Base-by-base conservation (phyloP, 2,888 invertebrate genomes). In the Eugnorisma glareosa region DNA sequence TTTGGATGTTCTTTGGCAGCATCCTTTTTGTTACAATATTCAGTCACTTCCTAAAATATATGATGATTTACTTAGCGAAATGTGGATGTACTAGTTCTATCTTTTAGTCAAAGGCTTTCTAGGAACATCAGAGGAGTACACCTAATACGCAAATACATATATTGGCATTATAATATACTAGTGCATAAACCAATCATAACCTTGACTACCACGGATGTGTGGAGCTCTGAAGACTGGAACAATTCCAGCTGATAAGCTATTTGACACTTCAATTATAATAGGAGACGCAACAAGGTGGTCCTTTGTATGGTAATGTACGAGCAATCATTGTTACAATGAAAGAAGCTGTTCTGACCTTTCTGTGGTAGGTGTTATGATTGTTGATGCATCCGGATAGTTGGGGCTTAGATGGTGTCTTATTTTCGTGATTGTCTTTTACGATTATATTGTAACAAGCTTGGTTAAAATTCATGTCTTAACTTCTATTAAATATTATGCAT, bases 231-330 rank as follows among this genome's bases (percentile, higher is more conserved):
- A 76, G 73, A 78, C 73, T 84, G 59, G 63, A 74, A 81, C 78
- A 86, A 85, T 83, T 86, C 81, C 28, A 74, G 84, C 86, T 89
- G 89, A 83, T 86, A 86, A 86, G 79, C 85, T 83, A 81, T 89
- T 92, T 93, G 93, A 92, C 93, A 93, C 90, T 89, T 92, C 90
- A 91, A 92, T 91, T 86, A 86, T 82, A 91, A 89, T 88, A 89
- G 89, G 82, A 82, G 81, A 88, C 86, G 83, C 75, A 78, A 85
- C 78, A 84, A 86, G 64, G 64, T 15, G 40, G 40, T 67, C 82
- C 90, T 92, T 93, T 93, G 93, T 93, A 93, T 93, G 93, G 83
- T 89, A 93, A 94, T 93, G 35, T 28, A 43, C 67, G 48, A 76
- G 74, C 86, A 83, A 87, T 88, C 80, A 81, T 83, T 86, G 88